Conservation (phyloP, 2,113 vertebrate species). For the Dicerorhinus sumatrensis region DNA sequence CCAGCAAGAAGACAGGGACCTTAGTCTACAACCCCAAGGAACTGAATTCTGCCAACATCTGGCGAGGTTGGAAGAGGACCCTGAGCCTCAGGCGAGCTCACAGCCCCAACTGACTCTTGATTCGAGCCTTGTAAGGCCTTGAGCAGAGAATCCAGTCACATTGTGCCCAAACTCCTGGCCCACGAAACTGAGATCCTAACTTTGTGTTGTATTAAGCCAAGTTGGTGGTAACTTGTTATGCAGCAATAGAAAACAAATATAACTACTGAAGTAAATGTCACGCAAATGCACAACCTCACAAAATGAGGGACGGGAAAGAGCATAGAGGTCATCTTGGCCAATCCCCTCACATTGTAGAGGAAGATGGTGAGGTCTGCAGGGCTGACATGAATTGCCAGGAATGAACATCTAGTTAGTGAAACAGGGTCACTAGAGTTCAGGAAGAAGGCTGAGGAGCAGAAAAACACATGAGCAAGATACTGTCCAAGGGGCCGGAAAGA, state of each 20-base stretch:
- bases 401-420: background rate
- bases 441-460: background rate
- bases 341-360: background rate
- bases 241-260: background rate
- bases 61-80: background rate
- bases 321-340: background rate
- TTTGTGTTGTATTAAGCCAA: background rate
- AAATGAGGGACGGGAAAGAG: background rate
- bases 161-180: background rate
- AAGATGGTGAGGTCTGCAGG: background rate
- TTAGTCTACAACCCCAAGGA: background rate
- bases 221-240: background rate
- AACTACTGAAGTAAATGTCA: background rate
- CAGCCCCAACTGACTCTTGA: background rate
- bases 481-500: background rate
- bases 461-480: background rate
- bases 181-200: background rate
- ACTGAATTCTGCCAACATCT: background rate
- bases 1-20: background rate
- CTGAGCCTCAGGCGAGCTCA: background rate
- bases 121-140: background rate
- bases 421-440: background rate
- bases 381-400: background rate
- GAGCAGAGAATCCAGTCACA: background rate
- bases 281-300: background rate